Evolutionary conservation across 2,113 vertebrate genomes (phyloP).

Genomic region (Danionella cerebrum): DNA sequence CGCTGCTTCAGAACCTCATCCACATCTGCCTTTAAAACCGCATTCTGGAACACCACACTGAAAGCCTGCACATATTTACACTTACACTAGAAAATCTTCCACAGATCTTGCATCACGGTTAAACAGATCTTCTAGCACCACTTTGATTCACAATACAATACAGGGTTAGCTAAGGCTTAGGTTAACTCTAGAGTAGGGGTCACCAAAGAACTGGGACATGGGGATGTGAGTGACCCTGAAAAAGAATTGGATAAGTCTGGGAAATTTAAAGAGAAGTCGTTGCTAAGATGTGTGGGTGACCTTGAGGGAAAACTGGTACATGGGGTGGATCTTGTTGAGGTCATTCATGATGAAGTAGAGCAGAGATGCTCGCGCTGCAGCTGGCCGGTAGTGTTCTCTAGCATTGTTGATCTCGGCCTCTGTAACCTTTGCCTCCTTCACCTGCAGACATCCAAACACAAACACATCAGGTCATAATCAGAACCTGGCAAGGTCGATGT

Average conservation of each 20-base stretch:
- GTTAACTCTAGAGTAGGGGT: no score
- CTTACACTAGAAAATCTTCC: no score
- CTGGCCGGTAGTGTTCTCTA: conserved; percentile 82
- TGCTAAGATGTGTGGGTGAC: no score
- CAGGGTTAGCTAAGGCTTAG: no score
- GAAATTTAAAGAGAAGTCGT: no score
- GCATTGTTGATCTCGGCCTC: conserved; percentile 85
- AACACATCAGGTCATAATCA: background rate
- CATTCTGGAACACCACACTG: conserved; percentile 83
- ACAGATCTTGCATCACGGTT: no score
- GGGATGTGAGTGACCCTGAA: no score
- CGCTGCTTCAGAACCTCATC: conserved; percentile 67
- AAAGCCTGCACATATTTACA: conserved; percentile 69
- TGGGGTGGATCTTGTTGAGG: conserved; percentile 86
- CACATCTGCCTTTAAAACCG: conserved; percentile 70
- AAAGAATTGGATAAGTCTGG: no score
- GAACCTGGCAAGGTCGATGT: no score
- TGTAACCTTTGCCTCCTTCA: conserved; percentile 83
- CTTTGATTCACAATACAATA: no score
- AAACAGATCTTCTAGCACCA: no score
- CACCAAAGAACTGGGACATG: no score
- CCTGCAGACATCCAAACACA: conserved; percentile 58
- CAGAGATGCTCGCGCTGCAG: conserved; percentile 75
- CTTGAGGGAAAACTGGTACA: conserved; percentile 94
- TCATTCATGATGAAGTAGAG: conserved; percentile 91